A percentile compares a stretch with the other conserved stretches of the same genome.
Evolutionary conservation across 2,797 vertebrate species (phyloP).

Genomic region (Menidia menidia): DNA sequence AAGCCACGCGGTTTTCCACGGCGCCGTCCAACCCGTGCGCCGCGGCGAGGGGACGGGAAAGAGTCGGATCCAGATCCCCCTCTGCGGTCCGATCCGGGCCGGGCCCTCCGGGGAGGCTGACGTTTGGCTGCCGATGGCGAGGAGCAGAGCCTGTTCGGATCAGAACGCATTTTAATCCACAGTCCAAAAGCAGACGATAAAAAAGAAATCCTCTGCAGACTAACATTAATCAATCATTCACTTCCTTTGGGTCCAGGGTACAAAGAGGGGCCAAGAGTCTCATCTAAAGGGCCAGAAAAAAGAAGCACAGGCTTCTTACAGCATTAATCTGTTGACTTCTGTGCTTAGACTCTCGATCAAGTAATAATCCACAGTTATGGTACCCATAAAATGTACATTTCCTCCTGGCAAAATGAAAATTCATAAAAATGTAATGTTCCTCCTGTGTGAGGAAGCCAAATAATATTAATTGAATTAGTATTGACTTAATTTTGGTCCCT

Average conservation of each 20-base stretch:
- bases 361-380: neutral
- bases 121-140: constrained; percentile 54
- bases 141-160: constrained; percentile 62
- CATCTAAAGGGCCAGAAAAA: neutral
- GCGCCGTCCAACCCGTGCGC: constrained; percentile 49
- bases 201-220: constrained; percentile 17
- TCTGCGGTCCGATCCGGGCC: constrained; percentile 35
- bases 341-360: no score
- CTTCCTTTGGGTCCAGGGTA: neutral
- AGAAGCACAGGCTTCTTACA: neutral
- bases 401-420: neutral
- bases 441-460: neutral
- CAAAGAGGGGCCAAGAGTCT: neutral
- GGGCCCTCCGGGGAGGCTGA: constrained; percentile 40
- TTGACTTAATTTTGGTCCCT: neutral
- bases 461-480: neutral
- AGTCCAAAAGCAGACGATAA: constrained; percentile 29
- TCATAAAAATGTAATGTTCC: no score
- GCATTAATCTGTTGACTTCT: neutral
- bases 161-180: constrained; percentile 41
- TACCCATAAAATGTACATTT: neutral
- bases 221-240: constrained; percentile 9
- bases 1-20: constrained; percentile 60
- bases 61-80: constrained; percentile 54
- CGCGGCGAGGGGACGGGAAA: constrained; percentile 63